Percentiles rank a stretch among this genome's conserved stretches.
phyloP scores from a whole-genome alignment of 2,113 vertebrate species.

The Tenrec ecaudatus region DNA sequence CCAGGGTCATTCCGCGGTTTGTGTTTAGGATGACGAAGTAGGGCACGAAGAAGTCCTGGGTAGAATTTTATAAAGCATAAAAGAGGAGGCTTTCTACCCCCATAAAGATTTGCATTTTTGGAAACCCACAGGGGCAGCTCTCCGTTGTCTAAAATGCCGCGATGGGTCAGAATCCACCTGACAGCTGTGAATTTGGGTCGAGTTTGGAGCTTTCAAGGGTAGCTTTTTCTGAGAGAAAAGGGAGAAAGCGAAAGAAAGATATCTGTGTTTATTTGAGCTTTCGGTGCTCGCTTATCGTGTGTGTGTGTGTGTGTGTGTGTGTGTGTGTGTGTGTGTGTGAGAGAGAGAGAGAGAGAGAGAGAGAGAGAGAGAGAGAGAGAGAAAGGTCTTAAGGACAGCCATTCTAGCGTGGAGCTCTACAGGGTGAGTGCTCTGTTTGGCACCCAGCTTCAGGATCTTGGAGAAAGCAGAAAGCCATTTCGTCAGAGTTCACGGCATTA shows the following conservation, averaged over 20 bases:
- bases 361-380: too few relatives aligned
- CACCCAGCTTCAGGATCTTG: constrained; percentile 42
- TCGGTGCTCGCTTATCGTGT: neutral
- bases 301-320: constrained; percentile 34
- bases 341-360: too few relatives aligned
- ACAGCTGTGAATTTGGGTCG: neutral
- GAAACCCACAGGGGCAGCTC: too few relatives aligned
- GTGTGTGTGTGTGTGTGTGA: constrained; percentile 17
- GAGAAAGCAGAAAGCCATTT: neutral
- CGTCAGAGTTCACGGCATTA: constrained; percentile 33
- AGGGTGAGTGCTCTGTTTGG: neutral
- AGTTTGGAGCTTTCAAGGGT: neutral
- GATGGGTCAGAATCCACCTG: too few relatives aligned
- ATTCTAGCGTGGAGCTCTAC: neutral
- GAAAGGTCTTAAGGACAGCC: constrained; percentile 20
- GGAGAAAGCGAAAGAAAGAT: neutral
- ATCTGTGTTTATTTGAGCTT: constrained; percentile 39
- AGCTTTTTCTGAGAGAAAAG: constrained; percentile 42
- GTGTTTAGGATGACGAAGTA: neutral
- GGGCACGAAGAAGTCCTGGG: neutral
- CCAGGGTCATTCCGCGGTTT: neutral
- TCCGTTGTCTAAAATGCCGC: too few relatives aligned
- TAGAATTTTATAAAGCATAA: constrained; percentile 30
- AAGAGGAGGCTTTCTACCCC: too few relatives aligned
- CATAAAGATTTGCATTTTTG: too few relatives aligned